Evolutionary conservation across 1,140 invertebrate species (phyloP), one percentile per base, ranked within the genome.

Genomic region (Orius insidiosus): DNA sequence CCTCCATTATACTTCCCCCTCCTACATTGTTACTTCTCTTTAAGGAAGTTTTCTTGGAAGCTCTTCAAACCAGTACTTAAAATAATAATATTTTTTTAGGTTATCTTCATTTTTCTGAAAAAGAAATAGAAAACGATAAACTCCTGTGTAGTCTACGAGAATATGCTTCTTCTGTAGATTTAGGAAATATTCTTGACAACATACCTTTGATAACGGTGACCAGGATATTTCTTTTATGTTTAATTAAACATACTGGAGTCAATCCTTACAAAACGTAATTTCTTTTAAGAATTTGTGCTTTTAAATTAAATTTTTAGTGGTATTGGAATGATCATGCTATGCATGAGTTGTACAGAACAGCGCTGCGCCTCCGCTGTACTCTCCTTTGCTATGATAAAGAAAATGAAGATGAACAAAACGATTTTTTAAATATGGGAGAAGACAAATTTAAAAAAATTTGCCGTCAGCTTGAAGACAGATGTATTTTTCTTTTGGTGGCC

Each of bases 191-290:
- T 19, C 45, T 51, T 19, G 63, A 68, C 47, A 64, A 68, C 35
- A 56, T 56, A 10, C 51, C 69, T 14, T 52, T 74, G 31, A 68
- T 74, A 30, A 58, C 58, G 9, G 62, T 71, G 6, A 61, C 67
- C 2, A 56, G 68, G 45, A 63, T 70, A 46, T 61, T 70, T 46
- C 53, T 75, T 15, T 62, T 70, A n/a, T 63, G 65, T 6, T 53
- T 72, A 10, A 53, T 75, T 3, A 71, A 69, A 53, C 70, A 74
- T 45, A 67, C 66, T 11, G 67, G 67, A 8, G 53, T 67, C 5
- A 51, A 51, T 24, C 49, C 49, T 38, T 47, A 38, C 33, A 35
- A 15, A 15, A 51, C 16, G 49, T 51, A 18, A 33, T 18, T 49
- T 10, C 5, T 45, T 7, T 14, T 14, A 13, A 33, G 8, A 33